Conservation (phyloP, 2,888 invertebrate genomes). For the Stictocephala bisonia region DNA sequence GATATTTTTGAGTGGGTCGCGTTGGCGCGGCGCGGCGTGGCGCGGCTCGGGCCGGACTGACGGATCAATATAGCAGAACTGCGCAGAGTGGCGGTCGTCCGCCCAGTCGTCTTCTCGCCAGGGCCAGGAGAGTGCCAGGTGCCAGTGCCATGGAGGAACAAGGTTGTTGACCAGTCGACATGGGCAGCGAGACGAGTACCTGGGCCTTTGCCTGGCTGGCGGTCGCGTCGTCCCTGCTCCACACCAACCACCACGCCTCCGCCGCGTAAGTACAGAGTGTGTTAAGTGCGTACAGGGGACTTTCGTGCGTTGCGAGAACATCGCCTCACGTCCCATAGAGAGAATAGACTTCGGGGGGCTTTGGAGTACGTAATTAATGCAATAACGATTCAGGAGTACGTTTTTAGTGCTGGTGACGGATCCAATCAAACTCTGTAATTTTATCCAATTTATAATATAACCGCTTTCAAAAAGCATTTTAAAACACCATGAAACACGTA, state of each 20-base stretch:
- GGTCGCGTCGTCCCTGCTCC: constrained; percentile 47
- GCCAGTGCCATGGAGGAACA: not conserved
- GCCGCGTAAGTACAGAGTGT: constrained; percentile 53
- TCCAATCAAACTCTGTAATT: no score
- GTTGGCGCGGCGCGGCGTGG: no score
- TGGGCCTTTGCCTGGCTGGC: constrained; percentile 49
- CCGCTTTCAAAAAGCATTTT: no score
- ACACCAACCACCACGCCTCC: constrained; percentile 41
- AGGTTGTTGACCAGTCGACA: constrained; percentile 11
- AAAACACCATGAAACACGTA: no score
- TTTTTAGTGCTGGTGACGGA: no score
- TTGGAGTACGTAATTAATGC: no score
- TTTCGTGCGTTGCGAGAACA: no score
- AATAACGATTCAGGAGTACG: no score
- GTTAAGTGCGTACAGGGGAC: no score
- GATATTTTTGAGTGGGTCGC: constrained; percentile 19
- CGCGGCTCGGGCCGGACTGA: not conserved
- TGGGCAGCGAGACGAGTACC: constrained; percentile 42
- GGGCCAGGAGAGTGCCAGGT: not conserved
- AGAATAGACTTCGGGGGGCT: no score
- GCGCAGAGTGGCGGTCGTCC: not conserved
- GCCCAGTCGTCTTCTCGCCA: not conserved
- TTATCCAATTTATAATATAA: no score
- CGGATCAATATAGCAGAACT: constrained; percentile 4
- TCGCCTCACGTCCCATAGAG: no score